These are phyloP conservation scores for Petrocephalus microphthalmus DNA, from an alignment of 2,113 vertebrate species.

Conservation along the genomic window DNA sequence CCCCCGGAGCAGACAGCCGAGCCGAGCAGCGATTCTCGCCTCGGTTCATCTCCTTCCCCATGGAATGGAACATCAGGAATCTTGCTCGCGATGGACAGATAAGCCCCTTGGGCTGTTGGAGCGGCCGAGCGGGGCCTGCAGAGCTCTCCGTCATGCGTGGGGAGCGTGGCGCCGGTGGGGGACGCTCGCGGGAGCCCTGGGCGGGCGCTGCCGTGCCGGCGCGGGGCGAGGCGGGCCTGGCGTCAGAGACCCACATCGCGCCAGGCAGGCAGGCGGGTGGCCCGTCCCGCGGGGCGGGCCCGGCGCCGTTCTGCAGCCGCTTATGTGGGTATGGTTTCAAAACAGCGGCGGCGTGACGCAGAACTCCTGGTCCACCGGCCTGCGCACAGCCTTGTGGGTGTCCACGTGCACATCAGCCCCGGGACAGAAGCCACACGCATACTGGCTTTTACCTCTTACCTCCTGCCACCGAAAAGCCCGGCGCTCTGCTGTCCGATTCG, in stretches of 20 bases:
- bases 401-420: background rate
- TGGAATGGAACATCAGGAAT: background rate
- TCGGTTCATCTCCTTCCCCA: background rate
- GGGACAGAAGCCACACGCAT: too few relatives aligned
- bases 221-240: background rate
- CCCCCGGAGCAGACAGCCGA: background rate
- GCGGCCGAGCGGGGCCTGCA: background rate
- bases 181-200: background rate
- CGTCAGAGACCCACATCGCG: background rate
- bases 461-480: background rate
- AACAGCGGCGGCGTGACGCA: background rate
- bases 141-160: background rate
- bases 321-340: background rate
- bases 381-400: background rate
- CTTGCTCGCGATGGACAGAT: background rate
- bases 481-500: background rate
- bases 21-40: background rate
- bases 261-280: background rate
- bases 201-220: background rate
- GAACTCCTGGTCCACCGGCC: background rate
- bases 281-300: background rate
- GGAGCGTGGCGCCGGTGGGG: background rate
- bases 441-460: background rate
- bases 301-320: background rate
- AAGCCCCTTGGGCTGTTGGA: background rate